phyloP scores from a whole-genome alignment of 2,888 invertebrate species.

The Pseudoips prasinana region DNA sequence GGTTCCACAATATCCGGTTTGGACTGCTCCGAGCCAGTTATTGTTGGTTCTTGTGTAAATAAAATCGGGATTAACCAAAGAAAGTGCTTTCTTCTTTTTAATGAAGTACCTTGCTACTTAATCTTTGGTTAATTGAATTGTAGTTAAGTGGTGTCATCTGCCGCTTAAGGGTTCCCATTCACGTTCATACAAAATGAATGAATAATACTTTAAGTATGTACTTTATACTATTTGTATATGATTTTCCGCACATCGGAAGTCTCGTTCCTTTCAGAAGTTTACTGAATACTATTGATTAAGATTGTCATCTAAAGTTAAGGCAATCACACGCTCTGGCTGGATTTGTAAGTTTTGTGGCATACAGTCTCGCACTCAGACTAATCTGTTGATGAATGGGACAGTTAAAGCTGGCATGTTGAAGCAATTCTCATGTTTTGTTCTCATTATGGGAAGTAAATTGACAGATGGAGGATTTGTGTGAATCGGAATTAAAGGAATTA shows the following conservation, averaged over 20 bases:
- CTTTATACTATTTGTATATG: slow-evolving; percentile 10
- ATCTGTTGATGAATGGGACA: slow-evolving; percentile 20
- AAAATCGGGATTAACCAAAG: slow-evolving; percentile 33
- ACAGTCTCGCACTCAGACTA: slow-evolving; percentile 10
- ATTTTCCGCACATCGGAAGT: slow-evolving; percentile 24
- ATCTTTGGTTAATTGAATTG: slow-evolving; percentile 37
- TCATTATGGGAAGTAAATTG: slow-evolving; percentile 1
- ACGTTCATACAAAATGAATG: slow-evolving; percentile 20
- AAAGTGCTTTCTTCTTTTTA: slow-evolving; percentile 26
- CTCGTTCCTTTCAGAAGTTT: slow-evolving; percentile 9
- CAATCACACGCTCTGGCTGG: slow-evolving; percentile 22
- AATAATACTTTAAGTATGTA: neutral
- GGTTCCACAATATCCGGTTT: slow-evolving; percentile 49
- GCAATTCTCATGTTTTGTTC: slow-evolving; percentile 8
- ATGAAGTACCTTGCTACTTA: slow-evolving; percentile 23
- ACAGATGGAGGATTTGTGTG: slow-evolving; percentile 18
- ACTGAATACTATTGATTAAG: slow-evolving; percentile 22
- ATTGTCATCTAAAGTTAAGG: slow-evolving; percentile 19
- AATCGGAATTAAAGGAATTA: slow-evolving; percentile 9
- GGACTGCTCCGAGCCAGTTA: slow-evolving; percentile 19
- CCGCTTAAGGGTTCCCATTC: slow-evolving; percentile 28
- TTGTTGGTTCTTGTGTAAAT: slow-evolving; percentile 27
- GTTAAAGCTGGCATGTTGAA: slow-evolving; percentile 4
- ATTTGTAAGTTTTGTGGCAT: slow-evolving; percentile 14
- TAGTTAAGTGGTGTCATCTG: slow-evolving; percentile 40